Evolutionary conservation across 2,888 invertebrate genomes (phyloP).

Genomic region (Lasius platythorax): DNA sequence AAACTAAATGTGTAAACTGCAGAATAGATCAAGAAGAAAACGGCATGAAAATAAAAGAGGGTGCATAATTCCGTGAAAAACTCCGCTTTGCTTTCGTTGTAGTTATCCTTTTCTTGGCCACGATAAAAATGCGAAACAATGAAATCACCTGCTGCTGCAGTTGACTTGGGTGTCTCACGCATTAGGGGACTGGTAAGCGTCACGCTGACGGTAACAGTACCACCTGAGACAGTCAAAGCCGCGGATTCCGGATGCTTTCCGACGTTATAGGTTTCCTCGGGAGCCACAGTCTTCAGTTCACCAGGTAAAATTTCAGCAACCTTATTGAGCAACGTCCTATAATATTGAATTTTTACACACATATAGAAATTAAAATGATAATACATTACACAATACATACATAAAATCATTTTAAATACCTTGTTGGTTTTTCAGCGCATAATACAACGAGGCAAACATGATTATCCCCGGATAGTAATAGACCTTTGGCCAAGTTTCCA

Average conservation of each 20-base stretch:
- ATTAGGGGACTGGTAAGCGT: constrained; percentile 97
- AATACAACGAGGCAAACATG: constrained; percentile 97
- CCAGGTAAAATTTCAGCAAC: constrained; percentile 94
- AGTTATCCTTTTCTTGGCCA: constrained; percentile 86
- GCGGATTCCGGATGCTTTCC: constrained; percentile 94
- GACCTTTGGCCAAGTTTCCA: constrained; percentile 95
- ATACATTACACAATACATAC: background rate
- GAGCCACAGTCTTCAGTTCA: constrained; percentile 91
- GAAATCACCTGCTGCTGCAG: constrained; percentile 82
- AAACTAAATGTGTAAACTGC: constrained; percentile 77
- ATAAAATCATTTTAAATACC: constrained; percentile 78
- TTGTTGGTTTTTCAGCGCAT: constrained; percentile 97
- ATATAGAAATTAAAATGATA: background rate
- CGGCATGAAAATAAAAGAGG: constrained; percentile 70
- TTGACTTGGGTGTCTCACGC: constrained; percentile 89
- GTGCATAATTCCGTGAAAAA: constrained; percentile 58
- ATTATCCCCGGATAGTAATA: constrained; percentile 95
- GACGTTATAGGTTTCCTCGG: constrained; percentile 93
- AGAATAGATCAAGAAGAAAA: constrained; percentile 58
- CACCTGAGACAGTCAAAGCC: constrained; percentile 94
- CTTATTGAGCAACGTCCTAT: constrained; percentile 92
- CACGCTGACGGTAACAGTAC: constrained; percentile 93
- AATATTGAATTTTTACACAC: constrained; percentile 44
- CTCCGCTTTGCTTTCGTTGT: constrained; percentile 53
- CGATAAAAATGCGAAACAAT: constrained; percentile 74